A percentile compares a stretch with the other conserved stretches of the same genome.
Conservation (phyloP, 2,113 vertebrate species). For the Alces alces region DNA sequence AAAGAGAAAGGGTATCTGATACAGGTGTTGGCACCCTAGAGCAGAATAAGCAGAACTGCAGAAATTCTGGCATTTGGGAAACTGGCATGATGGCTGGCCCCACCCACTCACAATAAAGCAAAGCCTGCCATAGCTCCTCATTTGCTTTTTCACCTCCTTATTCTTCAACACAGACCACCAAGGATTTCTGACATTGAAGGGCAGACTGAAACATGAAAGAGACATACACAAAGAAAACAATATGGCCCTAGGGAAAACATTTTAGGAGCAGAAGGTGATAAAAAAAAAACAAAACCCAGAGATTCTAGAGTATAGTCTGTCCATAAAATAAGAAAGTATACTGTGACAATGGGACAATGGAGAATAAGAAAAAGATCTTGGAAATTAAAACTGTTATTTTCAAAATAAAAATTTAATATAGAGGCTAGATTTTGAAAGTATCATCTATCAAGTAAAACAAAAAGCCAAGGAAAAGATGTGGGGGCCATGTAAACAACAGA, state of each 20-base stretch:
- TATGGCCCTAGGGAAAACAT: not conserved
- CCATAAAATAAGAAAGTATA: not conserved
- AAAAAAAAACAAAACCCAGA: not conserved
- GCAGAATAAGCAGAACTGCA: not conserved
- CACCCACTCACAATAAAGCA: not conserved
- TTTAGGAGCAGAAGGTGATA: not conserved
- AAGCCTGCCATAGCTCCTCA: not conserved
- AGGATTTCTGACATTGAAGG: not conserved
- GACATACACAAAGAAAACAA: not conserved
- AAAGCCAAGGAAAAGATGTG: not conserved
- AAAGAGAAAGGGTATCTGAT: not conserved
- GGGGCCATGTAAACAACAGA: not conserved
- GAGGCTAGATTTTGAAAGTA: not conserved
- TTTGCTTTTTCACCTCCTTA: not conserved
- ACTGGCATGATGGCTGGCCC: not conserved
- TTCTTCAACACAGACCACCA: not conserved
- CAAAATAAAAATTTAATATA: not conserved
- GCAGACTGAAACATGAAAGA: not conserved
- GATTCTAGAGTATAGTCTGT: not conserved
- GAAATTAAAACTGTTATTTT: not conserved
- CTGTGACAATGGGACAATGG: too few species aligned
- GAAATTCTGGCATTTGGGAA: not conserved
- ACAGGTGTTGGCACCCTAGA: not conserved
- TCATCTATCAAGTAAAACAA: not conserved
- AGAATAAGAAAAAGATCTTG: not conserved